Evolutionary conservation across 2,888 invertebrate genomes (phyloP).

Genomic region (Blera fallax): DNA sequence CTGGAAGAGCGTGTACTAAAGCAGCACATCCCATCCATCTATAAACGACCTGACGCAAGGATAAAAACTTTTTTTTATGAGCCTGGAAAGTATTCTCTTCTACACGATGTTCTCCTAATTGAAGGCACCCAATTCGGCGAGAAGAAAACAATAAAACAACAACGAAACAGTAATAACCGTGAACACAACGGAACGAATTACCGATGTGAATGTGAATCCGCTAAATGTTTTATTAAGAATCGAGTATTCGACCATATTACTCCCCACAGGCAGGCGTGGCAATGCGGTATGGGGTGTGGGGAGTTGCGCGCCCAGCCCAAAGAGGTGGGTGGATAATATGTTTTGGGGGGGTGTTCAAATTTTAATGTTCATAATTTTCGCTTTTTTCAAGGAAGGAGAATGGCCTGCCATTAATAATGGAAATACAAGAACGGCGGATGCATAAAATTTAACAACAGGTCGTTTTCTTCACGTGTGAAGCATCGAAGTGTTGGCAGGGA

Average conservation of each 20-base stretch:
- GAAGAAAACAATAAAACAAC: conserved; percentile 60
- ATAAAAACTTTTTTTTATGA: conserved; percentile 51
- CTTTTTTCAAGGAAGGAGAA: neutral
- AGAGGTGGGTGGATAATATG: neutral
- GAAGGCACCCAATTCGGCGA: conserved; percentile 40
- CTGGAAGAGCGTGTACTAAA: conserved; percentile 8
- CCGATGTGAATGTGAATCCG: conserved; percentile 55
- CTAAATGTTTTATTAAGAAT: conserved; percentile 68
- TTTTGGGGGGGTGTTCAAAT: conserved; percentile 21
- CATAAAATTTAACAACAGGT: conserved; percentile 68
- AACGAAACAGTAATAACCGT: conserved; percentile 48
- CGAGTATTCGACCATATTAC: conserved; percentile 52
- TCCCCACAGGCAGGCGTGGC: neutral
- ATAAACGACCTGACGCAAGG: conserved; percentile 45
- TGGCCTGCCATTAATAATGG: conserved; percentile 42
- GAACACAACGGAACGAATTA: conserved; percentile 53
- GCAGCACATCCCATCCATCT: conserved; percentile 14
- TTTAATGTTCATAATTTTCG: conserved; percentile 65
- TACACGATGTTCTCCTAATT: conserved; percentile 27
- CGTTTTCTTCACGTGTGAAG: conserved; percentile 49
- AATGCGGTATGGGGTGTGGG: neutral
- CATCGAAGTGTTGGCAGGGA: neutral
- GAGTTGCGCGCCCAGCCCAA: too few species aligned
- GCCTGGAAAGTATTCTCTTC: neutral
- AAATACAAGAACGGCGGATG: conserved; percentile 49